Base-by-base conservation (phyloP, 64 coral and sea anemone species). In the Acropora tenuis region DNA sequence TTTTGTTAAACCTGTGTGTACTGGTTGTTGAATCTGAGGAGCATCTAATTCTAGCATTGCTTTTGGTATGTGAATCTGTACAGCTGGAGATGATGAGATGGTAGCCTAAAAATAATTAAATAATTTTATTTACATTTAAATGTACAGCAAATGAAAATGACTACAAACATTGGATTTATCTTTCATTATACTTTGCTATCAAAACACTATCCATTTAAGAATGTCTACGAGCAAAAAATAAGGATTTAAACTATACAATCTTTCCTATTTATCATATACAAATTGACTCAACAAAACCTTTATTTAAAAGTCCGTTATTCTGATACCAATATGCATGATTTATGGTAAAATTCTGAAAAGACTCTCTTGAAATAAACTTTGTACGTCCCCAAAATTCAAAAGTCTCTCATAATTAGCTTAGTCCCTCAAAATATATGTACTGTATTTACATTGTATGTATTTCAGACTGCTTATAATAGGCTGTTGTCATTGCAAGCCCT, bases 71-170 rank as follows among this genome's bases (percentile, higher is more conserved):
- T 63, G 60, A 63, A 63, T 63, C 60, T 63, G 60, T 63, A 13
- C 60, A 63, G 60, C 60, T 63, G 60, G 60, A 63, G 60, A 41
- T 74, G 71, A 74, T 74, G 71, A 74, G 71, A 11, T 74, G n/a
- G 71, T 74, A 30, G 41, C 71, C 71, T 41, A 74, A 74, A 74
- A 74, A 74, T 74, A 74, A 43, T 74, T 74, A 40, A 74, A 74
- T 42, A 74, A 74, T 74, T 73, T 73, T 41, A 73, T 30, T 73
- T 41, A 73, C 41, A 73, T 41, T 73, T 41, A 41, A 73, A 73
- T 73, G 8, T 73, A 73, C n/a, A 20, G 41, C n/a, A 73, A 73
- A 63, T 63, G 60, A 15, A 63, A 63, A 63, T 63, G 60, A 63
- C 60, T 63, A 0, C 60, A 63, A 13, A 3, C 60, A 63, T 63